These are phyloP conservation scores for Andrena fulva DNA, from an alignment of 2,888 invertebrate genomes.

Conservation along the genomic window DNA sequence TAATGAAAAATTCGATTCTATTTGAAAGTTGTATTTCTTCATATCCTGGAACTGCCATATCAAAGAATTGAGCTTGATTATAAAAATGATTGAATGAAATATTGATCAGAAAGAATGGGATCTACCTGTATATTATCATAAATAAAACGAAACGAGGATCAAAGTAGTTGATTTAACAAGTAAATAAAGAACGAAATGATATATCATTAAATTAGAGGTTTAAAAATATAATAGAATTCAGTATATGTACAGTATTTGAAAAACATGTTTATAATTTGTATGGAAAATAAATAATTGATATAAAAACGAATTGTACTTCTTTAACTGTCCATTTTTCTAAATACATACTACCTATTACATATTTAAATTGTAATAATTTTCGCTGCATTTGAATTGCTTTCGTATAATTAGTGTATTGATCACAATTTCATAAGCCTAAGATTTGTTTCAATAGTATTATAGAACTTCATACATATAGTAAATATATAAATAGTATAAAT, in stretches of 20 bases:
- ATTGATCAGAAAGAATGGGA: conserved; percentile 74
- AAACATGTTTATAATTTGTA: conserved; percentile 93
- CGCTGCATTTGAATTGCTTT: too few relatives aligned
- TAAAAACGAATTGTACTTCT: conserved; percentile 74
- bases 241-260: conserved; percentile 92
- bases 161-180: conserved; percentile 84
- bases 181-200: conserved; percentile 85
- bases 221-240: conserved; percentile 85
- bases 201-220: conserved; percentile 86
- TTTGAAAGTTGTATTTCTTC: conserved; percentile 83
- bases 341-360: not conserved
- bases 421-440: too few relatives aligned
- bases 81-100: conserved; percentile 78
- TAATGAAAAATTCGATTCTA: conserved; percentile 32
- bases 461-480: too few relatives aligned
- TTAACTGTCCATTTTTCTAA: not conserved
- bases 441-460: too few relatives aligned
- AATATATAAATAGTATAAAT: too few relatives aligned
- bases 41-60: conserved; percentile 91
- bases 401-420: too few relatives aligned
- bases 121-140: conserved; percentile 84
- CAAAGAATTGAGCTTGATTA: conserved; percentile 85
- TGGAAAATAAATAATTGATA: conserved; percentile 87
- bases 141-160: conserved; percentile 84
- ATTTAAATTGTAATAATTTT: too few relatives aligned